Base-by-base conservation (phyloP, 2,797 vertebrate genomes). In the Syngnathus acus region DNA sequence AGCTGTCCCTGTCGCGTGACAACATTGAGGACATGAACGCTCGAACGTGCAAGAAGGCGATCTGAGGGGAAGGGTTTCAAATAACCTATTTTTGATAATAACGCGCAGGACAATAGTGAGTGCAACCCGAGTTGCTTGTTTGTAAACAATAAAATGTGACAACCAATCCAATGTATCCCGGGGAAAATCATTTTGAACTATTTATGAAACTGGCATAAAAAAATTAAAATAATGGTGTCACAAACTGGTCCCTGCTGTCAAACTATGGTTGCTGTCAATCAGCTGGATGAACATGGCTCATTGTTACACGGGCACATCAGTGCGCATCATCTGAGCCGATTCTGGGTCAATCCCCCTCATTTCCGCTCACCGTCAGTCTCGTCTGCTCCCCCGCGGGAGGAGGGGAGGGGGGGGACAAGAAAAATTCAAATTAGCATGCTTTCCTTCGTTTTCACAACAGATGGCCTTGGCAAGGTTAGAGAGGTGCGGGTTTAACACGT, bases 331-430 rank as follows among this genome's bases (percentile, higher is more conserved):
- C 47, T 45, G 72, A 88, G 79, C 72, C 14, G 74, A 90, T 90
- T 90, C 86, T 90, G 83, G 88, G 90, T 90, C 89, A 90, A 80
- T 84, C 81, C 70, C 68, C 65, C 65, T 62, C 42, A 62, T 62
- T 62, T 45, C 66, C 74, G 73, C 66, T 63, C 68, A 19, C 32
- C 53, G 50, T 77, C 83, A 83, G 73, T 66, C 73, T 65, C 74
- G 73, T 84, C 77, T 82, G 73, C 75, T 65, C 39, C 77, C 68
- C 72, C 65, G 42, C 62, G 68, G 79, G 73, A 82, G 32, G 78
- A 68, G 60, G 73, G 69, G 59, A 72, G 63, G 64, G 71, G 73
- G 73, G 65, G 62, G 69, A 40, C 43, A 43, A 68, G 55, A 71
- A 72, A 74, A 68, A 81, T 69, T 81, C 74, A 81, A 88, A 87